Evolutionary conservation across 53 echinoderm and acorn worm genomes (phyloP).

Genomic region (Arbacia lixula): DNA sequence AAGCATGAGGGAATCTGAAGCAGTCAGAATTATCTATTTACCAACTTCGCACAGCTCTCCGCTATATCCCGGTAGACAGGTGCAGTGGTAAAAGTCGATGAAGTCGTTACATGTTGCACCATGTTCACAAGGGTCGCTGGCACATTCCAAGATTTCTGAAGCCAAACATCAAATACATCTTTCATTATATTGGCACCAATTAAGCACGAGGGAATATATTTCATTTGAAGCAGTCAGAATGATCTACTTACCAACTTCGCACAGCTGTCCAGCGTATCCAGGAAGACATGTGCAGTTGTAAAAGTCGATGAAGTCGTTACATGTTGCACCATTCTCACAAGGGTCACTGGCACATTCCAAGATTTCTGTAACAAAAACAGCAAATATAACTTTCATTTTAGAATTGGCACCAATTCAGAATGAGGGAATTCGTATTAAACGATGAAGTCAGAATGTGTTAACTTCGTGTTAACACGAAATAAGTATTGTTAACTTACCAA

Average conservation of each 20-base stretch:
- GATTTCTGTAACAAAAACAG: not conserved
- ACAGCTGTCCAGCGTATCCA: not conserved
- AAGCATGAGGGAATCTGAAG: too few species aligned
- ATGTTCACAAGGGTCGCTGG: constrained; percentile 16
- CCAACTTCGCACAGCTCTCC: constrained; percentile 8
- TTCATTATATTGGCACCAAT: too few species aligned
- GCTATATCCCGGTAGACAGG: constrained; percentile 2
- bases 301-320: not conserved
- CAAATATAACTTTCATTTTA: too few species aligned
- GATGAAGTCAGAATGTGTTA: too few species aligned
- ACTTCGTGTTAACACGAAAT: too few species aligned
- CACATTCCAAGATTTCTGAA: not conserved
- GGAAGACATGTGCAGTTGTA: constrained; percentile 1
- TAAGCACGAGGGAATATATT: too few species aligned
- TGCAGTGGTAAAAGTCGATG: constrained; percentile 36
- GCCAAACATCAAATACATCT: not conserved
- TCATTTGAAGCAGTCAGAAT: too few species aligned
- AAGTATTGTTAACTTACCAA: not conserved
- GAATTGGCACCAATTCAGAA: not conserved
- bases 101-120: constrained; percentile 11
- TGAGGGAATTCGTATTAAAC: not conserved
- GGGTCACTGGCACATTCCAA: not conserved
- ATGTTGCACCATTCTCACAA: not conserved
- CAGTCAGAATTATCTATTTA: not conserved
- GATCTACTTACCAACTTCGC: not conserved